A percentile compares a stretch with the other conserved stretches of the same genome.
These are phyloP conservation scores for Heliconius hewitsoni DNA, from an alignment of 1,140 invertebrate genomes.

Conservation along the genomic window DNA sequence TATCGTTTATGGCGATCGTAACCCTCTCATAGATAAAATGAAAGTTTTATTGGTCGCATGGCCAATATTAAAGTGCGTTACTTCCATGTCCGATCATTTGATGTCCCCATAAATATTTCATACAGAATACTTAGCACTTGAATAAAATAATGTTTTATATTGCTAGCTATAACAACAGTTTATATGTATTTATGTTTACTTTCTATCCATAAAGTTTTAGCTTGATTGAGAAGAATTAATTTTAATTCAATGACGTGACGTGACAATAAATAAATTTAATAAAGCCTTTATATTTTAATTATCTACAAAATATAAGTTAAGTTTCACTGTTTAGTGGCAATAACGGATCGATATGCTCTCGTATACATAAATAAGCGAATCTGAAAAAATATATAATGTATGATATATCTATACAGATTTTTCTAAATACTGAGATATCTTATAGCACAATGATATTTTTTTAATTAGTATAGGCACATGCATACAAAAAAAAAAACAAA, in stretches of 20 bases:
- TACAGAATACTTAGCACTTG: conserved; percentile 26
- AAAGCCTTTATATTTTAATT: too few species aligned
- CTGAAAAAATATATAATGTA: too few species aligned
- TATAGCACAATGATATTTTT: background rate
- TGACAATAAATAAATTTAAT: background rate
- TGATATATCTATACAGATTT: too few species aligned
- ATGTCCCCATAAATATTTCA: conserved; percentile 36
- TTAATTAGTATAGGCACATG: background rate
- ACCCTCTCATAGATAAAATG: conserved; percentile 32
- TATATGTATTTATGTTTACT: background rate
- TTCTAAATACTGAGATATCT: background rate
- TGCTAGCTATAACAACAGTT: background rate
- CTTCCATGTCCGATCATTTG: conserved; percentile 37
- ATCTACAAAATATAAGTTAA: too few species aligned
- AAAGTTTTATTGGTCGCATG: conserved; percentile 33
- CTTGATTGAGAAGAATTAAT: background rate
- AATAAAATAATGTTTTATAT: conserved; percentile 4
- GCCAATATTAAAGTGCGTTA: conserved; percentile 34
- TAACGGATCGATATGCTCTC: too few species aligned
- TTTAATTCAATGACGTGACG: background rate
- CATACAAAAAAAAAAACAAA: background rate
- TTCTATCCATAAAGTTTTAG: background rate
- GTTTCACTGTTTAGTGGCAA: too few species aligned
- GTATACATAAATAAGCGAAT: too few species aligned
- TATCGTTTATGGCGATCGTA: conserved; percentile 35